phyloP scores from a whole-genome alignment of 1,140 invertebrate genomes.

The Lanistes nyassanus region DNA sequence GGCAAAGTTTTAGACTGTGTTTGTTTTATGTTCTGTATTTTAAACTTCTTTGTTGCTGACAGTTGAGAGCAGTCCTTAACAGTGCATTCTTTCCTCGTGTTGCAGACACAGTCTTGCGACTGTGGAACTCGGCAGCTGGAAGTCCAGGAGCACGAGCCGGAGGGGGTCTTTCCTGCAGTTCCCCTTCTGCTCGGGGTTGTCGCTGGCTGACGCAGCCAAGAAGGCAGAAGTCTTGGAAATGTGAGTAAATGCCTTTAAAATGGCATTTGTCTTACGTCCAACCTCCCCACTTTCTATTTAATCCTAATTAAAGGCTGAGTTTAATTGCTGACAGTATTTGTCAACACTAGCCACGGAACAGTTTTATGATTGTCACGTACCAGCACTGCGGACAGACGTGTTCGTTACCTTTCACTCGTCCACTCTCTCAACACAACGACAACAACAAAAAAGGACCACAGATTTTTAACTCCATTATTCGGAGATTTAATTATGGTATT shows the following conservation, averaged over 20 bases:
- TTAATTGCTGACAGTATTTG: too few species aligned
- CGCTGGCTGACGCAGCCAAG: conserved; percentile 20
- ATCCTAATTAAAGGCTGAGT: too few species aligned
- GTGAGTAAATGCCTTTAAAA: conserved; percentile 7
- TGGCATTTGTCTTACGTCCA: not conserved
- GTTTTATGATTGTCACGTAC: too few species aligned
- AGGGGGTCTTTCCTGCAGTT: conserved; percentile 21
- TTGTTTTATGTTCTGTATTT: too few species aligned
- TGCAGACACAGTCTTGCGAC: conserved; percentile 37
- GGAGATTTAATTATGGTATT: too few species aligned
- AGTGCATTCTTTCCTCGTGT: not conserved
- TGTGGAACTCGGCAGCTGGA: conserved; percentile 33
- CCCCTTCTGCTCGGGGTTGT: conserved; percentile 5
- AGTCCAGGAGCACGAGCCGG: conserved; percentile 17
- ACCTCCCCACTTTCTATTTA: not conserved
- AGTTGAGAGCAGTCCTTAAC: not conserved
- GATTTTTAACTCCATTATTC: too few species aligned
- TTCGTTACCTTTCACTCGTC: not conserved
- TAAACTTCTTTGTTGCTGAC: too few species aligned
- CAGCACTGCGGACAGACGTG: too few species aligned
- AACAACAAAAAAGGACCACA: too few species aligned
- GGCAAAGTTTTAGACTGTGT: too few species aligned
- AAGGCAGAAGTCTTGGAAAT: conserved; percentile 25
- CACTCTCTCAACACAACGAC: not conserved
- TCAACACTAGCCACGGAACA: too few species aligned